Conservation (phyloP, 2,113 vertebrate species). For the Heloderma charlesbogerti region DNA sequence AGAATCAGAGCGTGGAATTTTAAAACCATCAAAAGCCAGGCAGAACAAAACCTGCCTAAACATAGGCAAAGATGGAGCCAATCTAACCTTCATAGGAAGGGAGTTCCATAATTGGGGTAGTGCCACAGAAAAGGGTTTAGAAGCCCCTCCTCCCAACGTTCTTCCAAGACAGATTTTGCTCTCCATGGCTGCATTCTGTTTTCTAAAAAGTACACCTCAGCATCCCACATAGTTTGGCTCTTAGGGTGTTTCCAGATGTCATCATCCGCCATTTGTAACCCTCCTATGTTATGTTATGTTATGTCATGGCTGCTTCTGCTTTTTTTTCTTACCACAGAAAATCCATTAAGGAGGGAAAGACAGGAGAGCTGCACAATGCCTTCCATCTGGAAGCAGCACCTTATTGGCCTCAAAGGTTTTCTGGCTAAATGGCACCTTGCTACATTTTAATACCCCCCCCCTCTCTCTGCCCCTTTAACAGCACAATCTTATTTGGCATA, state of each 20-base stretch:
- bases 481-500: background rate
- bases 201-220: background rate
- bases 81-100: background rate
- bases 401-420: background rate
- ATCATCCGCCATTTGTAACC: background rate
- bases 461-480: background rate
- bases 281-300: background rate
- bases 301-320: too few species aligned
- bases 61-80: background rate
- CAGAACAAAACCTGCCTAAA: background rate
- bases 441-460: background rate
- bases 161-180: background rate
- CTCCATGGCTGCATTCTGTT: background rate
- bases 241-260: background rate
- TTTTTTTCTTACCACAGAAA: background rate
- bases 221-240: background rate
- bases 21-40: background rate
- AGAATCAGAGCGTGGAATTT: background rate
- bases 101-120: background rate
- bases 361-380: background rate
- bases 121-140: background rate
- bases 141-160: background rate
- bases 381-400: too few species aligned
- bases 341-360: too few species aligned
- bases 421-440: background rate